Evolutionary conservation across 2,113 vertebrate species (phyloP), one percentile per base, ranked within the genome.

Genomic region (Leptosomus discolor): DNA sequence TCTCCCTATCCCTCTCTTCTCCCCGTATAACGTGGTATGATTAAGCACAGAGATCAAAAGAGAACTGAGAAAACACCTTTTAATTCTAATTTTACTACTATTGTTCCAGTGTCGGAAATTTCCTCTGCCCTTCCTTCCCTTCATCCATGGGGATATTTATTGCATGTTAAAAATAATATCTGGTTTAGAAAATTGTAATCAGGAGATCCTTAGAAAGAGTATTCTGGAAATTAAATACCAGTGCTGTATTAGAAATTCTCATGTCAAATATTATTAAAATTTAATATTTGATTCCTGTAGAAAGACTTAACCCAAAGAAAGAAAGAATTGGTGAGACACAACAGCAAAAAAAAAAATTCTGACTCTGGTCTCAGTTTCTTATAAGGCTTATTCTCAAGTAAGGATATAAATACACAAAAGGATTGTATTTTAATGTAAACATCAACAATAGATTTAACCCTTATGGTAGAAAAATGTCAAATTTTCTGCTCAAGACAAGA

Each of bases 401-500:
- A 60, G 27, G 12, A 56, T 71, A 76, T 36, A 85, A 75, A 56
- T 86, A 60, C 45, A 68, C 65, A 76, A 90, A 92, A 93, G 36
- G n/a, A 82, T 3, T 73, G 18, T 37, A 18, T 29, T 76, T 88
- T 29, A 82, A 80, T 29, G 34, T 87, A 68, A 89, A 77, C 17
- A 68, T 8, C 36, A 90, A 78, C 45, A 90, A 63, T 3, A 86
- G 36, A 86, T 75, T 70, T 75, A 75, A 81, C 16, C 15, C 51
- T 81, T 83, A 56, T 17, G 22, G 41, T 32, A 74, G 32, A 80
- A 91, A 84, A 88, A 46, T 26, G 45, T 50, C 12, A 14, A 57
- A 34, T 89, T 95, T 84, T 86, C 60, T 86, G 39, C 63, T 93
- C 37, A 17, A 78, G 53, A 63, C 15, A 78, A 81, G n/a, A 67